phyloP scores from a whole-genome alignment of 2,888 invertebrate species.

The Cerastis rubricosa region DNA sequence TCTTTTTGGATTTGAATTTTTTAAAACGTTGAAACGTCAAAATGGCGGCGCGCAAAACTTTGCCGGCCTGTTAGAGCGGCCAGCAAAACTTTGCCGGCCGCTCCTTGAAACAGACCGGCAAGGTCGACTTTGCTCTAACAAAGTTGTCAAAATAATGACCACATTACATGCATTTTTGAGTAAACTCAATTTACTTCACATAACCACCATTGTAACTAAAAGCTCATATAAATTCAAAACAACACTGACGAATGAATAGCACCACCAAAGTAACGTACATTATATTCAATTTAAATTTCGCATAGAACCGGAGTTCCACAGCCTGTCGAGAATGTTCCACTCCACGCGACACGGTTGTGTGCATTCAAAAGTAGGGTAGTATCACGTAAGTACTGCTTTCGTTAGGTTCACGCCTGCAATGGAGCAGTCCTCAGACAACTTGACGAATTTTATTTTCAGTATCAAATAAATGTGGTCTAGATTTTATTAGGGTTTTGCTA shows the following conservation, averaged over 20 bases:
- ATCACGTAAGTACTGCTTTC: constrained; percentile 50
- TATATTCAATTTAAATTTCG: constrained; percentile 58
- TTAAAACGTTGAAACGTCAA: too few relatives aligned
- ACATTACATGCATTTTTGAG: too few relatives aligned
- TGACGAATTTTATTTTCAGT: constrained; percentile 29
- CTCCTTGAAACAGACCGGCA: too few relatives aligned
- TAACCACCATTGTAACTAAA: constrained; percentile 6
- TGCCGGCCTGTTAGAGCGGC: too few relatives aligned
- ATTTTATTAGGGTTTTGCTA: background rate
- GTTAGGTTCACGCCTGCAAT: constrained; percentile 40
- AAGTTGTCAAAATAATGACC: too few relatives aligned
- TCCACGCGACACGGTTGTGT: constrained; percentile 36
- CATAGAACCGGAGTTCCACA: constrained; percentile 31
- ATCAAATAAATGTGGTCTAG: constrained; percentile 28
- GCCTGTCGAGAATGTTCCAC: constrained; percentile 39
- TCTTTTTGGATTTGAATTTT: too few relatives aligned
- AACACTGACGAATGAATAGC: constrained; percentile 43
- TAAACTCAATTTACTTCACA: background rate
- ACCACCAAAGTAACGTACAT: constrained; percentile 48
- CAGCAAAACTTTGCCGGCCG: too few relatives aligned
- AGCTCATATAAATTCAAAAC: constrained; percentile 31
- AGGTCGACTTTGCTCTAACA: too few relatives aligned
- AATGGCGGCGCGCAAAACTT: too few relatives aligned
- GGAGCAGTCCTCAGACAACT: constrained; percentile 16
- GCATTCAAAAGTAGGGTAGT: constrained; percentile 52